Conservation (phyloP, 2,113 vertebrate genomes). For the Microcebus lehilahytsara region DNA sequence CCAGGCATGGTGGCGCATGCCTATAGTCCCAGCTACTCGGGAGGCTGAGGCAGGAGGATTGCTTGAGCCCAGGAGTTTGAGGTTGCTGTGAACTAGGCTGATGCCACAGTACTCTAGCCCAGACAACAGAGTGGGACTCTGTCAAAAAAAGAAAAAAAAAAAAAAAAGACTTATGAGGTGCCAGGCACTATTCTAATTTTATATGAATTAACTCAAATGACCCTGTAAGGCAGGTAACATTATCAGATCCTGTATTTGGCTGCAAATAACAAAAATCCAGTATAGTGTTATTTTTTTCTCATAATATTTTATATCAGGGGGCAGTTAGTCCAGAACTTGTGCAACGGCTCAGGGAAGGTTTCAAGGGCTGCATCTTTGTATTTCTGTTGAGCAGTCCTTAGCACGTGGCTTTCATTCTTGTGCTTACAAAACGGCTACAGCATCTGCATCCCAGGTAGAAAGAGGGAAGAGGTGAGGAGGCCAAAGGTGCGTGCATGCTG, state of each 20-base stretch:
- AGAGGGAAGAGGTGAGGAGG: not conserved
- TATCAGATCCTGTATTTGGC: not conserved
- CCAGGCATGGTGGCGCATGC: too few relatives aligned
- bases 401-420: not conserved
- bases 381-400: not conserved
- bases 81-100: too few relatives aligned
- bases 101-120: too few relatives aligned
- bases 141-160: too few relatives aligned
- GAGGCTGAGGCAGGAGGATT: too few relatives aligned
- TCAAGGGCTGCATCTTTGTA: not conserved
- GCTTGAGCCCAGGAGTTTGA: too few relatives aligned
- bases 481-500: not conserved
- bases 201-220: not conserved
- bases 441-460: not conserved
- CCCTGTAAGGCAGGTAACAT: not conserved
- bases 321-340: not conserved
- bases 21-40: too few relatives aligned
- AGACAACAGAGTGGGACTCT: too few relatives aligned
- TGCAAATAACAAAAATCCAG: not conserved
- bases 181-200: not conserved
- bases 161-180: not conserved
- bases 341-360: not conserved
- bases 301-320: not conserved
- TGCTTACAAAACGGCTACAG: not conserved
- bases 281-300: not conserved